Conservation (phyloP, 2,888 invertebrate species). For the Polylopha cassiicola region DNA sequence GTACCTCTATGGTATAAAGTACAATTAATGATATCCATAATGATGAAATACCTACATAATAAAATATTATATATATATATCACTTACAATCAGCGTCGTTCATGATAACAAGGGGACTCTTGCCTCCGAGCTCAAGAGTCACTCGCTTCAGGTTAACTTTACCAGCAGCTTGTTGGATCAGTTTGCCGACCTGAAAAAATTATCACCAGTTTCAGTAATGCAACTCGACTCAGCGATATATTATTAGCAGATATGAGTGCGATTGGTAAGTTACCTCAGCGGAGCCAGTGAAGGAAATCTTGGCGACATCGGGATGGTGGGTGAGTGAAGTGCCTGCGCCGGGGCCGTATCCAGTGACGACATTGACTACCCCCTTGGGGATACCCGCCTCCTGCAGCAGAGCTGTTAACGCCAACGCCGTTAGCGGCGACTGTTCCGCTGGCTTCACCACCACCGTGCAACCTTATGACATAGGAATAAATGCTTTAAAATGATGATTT, state of each 20-base stretch:
- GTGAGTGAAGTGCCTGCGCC: constrained; percentile 85
- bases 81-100: constrained; percentile 85
- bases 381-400: constrained; percentile 91
- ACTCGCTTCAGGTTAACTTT: constrained; percentile 87
- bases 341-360: constrained; percentile 90
- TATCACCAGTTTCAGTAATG: no score
- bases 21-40: no score
- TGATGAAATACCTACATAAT: no score
- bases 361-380: constrained; percentile 92
- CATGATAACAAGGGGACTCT: constrained; percentile 89
- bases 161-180: constrained; percentile 82
- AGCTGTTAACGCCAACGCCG: constrained; percentile 89
- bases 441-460: constrained; percentile 92
- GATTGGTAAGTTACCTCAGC: constrained; percentile 50
- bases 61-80: no score
- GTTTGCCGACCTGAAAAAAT: constrained; percentile 65
- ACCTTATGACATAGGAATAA: no score
- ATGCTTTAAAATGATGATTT: no score
- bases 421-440: constrained; percentile 95
- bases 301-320: constrained; percentile 84
- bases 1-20: no score
- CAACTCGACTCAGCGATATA: no score
- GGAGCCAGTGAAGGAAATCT: constrained; percentile 85
- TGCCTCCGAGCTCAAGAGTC: constrained; percentile 91
- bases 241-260: no score